phyloP scores from a whole-genome alignment of 1,140 invertebrate species.

The Calephelis virginiensis region DNA sequence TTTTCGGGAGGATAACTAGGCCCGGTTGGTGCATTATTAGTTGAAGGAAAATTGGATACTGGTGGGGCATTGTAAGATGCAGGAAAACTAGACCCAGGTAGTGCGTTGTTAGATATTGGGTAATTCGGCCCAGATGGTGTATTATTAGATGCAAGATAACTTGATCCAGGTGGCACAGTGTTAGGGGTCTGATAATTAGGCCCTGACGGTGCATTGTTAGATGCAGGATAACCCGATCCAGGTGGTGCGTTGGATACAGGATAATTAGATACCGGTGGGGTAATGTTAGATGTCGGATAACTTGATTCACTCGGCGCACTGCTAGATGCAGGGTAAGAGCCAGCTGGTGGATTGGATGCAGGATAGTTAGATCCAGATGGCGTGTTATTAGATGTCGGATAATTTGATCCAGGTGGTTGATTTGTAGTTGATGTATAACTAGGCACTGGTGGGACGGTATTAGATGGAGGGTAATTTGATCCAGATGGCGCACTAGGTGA shows the following conservation, averaged over 20 bases:
- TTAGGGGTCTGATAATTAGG: not conserved
- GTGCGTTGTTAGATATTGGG: not conserved
- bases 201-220: not conserved
- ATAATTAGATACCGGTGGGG: no score
- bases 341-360: not conserved
- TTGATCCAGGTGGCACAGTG: not conserved
- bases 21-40: not conserved
- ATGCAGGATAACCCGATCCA: not conserved
- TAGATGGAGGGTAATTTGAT: not conserved
- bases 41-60: slow-evolving; percentile 42
- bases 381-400: no score
- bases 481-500: not conserved
- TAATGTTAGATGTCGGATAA: no score
- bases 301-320: no score
- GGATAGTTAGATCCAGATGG: no score
- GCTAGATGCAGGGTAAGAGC: no score
- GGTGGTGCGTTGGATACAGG: not conserved
- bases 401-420: no score
- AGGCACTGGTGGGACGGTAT: not conserved
- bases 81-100: not conserved
- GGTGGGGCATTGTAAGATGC: slow-evolving; percentile 37
- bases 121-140: no score
- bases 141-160: not conserved
- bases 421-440: no score
- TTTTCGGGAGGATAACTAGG: slow-evolving; percentile 17